phyloP scores from a whole-genome alignment of 2,888 invertebrate species.

The Sinhomidia bicolor region DNA sequence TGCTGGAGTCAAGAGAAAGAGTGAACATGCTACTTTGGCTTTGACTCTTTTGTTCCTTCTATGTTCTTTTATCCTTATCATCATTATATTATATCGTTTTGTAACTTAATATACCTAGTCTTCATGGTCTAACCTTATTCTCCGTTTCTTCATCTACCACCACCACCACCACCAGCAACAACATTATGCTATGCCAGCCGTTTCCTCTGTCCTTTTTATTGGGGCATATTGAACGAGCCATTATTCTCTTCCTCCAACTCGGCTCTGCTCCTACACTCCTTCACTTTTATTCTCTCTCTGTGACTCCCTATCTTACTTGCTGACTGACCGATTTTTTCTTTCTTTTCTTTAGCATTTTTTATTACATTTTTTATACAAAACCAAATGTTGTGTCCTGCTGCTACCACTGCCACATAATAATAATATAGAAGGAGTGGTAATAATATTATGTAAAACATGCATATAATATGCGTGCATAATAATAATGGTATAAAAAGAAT shows the following conservation, averaged over 20 bases:
- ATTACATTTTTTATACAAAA: constrained; percentile 40
- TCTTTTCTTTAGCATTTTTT: constrained; percentile 38
- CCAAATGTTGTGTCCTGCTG: constrained; percentile 46
- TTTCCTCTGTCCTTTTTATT: constrained; percentile 43
- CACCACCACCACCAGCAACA: not conserved
- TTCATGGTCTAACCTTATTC: not conserved
- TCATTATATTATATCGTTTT: not conserved
- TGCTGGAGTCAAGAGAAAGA: not conserved
- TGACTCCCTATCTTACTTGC: not conserved
- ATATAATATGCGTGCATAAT: constrained; percentile 19
- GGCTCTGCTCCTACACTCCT: too few species aligned
- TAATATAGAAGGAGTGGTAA: constrained; percentile 2
- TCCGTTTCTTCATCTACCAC: not conserved
- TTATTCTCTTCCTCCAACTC: constrained; percentile 24
- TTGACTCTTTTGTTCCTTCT: constrained; percentile 33
- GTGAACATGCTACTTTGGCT: constrained; percentile 38
- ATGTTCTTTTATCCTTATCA: constrained; percentile 14
- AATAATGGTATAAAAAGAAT: not conserved
- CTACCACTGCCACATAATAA: constrained; percentile 31
- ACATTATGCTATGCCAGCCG: constrained; percentile 1
- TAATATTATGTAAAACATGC: constrained; percentile 31
- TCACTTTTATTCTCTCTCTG: not conserved
- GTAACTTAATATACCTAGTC: not conserved
- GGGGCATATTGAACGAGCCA: constrained; percentile 63
- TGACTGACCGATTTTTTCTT: constrained; percentile 55